phyloP scores from a whole-genome alignment of 2,888 invertebrate genomes.

The Holacanthella duospinosa region DNA sequence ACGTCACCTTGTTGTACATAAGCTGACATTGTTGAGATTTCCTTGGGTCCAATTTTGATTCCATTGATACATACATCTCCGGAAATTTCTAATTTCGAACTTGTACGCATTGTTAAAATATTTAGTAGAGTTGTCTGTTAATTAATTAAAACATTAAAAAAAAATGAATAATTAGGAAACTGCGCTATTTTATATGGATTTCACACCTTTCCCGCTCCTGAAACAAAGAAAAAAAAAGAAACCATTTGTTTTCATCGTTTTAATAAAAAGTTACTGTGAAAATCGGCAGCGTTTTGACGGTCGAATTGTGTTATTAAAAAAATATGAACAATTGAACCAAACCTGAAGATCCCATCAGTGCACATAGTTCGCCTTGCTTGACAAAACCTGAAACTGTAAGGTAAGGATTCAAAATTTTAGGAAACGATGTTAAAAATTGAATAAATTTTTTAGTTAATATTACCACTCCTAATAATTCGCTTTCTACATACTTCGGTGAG shows the following conservation, averaged over 20 bases:
- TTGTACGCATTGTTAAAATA: no score
- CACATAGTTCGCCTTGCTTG: not conserved
- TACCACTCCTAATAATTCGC: no score
- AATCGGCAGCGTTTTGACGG: not conserved
- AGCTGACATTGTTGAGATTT: not conserved
- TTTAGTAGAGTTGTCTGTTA: no score
- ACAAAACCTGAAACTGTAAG: not conserved
- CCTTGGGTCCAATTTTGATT: not conserved
- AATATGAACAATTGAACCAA: no score
- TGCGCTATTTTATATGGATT: not conserved
- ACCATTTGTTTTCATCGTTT: not conserved
- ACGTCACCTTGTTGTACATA: not conserved
- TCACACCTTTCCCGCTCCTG: not conserved
- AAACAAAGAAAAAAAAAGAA: not conserved
- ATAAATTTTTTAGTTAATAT: no score
- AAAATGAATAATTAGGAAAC: not conserved
- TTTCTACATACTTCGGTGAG: no score
- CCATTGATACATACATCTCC: not conserved
- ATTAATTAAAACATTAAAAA: no score
- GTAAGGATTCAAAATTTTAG: no score
- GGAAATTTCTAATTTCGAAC: no score
- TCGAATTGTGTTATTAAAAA: not conserved
- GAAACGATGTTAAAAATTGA: no score
- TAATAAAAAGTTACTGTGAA: not conserved
- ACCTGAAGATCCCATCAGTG: not conserved